These are phyloP conservation scores for Byasa hedistus DNA, from an alignment of 2,888 invertebrate species.

Conservation along the genomic window DNA sequence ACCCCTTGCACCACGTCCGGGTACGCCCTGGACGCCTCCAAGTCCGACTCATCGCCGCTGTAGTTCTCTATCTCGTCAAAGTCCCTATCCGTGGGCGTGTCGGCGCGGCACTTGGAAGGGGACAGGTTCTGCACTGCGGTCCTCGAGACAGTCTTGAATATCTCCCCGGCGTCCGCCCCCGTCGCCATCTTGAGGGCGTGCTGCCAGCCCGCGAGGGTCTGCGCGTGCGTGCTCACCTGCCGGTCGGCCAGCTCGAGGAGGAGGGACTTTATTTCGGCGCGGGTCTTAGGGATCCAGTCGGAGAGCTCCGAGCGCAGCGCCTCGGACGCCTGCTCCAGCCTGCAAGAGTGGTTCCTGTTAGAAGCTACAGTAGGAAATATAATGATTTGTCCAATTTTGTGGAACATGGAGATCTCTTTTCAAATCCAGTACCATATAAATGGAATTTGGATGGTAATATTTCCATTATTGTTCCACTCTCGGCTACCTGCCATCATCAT, in stretches of 20 bases:
- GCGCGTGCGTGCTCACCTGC: slow-evolving; percentile 56
- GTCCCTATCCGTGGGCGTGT: slow-evolving; percentile 54
- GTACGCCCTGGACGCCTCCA: slow-evolving; percentile 26
- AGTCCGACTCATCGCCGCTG: slow-evolving; percentile 44
- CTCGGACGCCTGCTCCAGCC: slow-evolving; percentile 68
- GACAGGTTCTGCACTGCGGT: slow-evolving; percentile 65
- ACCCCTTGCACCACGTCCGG: slow-evolving; percentile 8
- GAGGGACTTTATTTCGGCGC: slow-evolving; percentile 53
- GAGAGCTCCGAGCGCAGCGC: slow-evolving; percentile 63
- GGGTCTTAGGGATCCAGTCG: slow-evolving; percentile 68
- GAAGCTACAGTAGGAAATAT: too few relatives aligned
- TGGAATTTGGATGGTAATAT: too few relatives aligned
- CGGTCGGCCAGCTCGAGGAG: slow-evolving; percentile 60
- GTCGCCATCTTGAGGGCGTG: slow-evolving; percentile 55
- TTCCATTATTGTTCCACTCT: too few relatives aligned
- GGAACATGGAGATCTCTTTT: too few relatives aligned
- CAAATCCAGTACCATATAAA: too few relatives aligned
- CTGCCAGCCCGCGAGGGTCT: slow-evolving; percentile 60
- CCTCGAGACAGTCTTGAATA: slow-evolving; percentile 71
- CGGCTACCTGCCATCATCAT: too few relatives aligned
- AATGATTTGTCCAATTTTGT: too few relatives aligned
- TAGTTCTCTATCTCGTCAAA: slow-evolving; percentile 49
- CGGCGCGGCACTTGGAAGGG: slow-evolving; percentile 49
- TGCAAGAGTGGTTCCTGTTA: slow-evolving; percentile 36
- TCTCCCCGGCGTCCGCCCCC: slow-evolving; percentile 48